Conservation (phyloP, 2,888 invertebrate species). For the Caradrina kadenii region DNA sequence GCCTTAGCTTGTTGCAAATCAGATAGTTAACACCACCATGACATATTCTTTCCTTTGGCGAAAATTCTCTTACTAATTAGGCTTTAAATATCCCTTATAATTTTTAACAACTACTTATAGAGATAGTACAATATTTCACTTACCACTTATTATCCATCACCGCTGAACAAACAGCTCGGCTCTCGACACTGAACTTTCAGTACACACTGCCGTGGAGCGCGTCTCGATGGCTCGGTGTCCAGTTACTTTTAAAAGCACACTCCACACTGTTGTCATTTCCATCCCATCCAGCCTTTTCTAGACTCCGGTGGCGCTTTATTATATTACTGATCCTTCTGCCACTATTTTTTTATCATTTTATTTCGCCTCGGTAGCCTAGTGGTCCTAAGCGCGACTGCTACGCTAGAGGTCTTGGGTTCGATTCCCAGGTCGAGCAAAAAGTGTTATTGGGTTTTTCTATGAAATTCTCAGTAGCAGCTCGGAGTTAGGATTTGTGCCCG, state of each 20-base stretch:
- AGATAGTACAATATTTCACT: slow-evolving; percentile 19
- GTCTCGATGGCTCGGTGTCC: slow-evolving; percentile 47
- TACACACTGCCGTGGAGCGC: slow-evolving; percentile 40
- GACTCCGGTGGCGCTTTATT: slow-evolving; percentile 9
- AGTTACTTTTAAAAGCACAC: slow-evolving; percentile 59
- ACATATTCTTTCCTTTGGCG: background rate
- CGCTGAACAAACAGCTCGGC: slow-evolving; percentile 30
- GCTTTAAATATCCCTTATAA: background rate
- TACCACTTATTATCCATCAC: slow-evolving; percentile 55
- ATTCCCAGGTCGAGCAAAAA: no score
- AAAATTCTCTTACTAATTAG: no score
- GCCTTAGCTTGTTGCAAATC: background rate
- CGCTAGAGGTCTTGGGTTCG: no score
- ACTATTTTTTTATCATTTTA: slow-evolving; percentile 18
- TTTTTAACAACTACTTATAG: background rate
- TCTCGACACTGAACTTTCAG: slow-evolving; percentile 28
- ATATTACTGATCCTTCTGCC: slow-evolving; percentile 8
- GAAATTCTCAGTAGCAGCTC: no score
- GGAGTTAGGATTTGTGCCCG: no score
- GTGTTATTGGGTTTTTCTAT: no score
- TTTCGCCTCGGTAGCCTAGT: no score
- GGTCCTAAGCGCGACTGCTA: no score
- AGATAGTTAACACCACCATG: background rate
- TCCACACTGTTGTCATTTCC: slow-evolving; percentile 44
- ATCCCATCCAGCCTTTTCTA: slow-evolving; percentile 22